Conservation (phyloP, 1,140 invertebrate genomes). For the roundworm (Caenorhabditis elegans) region DNA sequence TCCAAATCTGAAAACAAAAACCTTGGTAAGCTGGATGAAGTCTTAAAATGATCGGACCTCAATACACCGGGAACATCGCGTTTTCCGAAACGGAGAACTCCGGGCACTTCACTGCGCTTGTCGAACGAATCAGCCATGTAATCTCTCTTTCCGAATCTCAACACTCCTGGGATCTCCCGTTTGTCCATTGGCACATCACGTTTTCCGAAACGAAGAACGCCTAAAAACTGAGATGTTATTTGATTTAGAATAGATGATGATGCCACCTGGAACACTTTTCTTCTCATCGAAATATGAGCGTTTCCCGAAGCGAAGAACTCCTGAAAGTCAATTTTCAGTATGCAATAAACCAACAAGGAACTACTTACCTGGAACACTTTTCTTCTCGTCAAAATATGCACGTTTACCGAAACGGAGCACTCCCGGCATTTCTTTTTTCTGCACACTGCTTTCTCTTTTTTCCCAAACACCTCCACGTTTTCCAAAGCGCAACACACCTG, state of each 20-base stretch:
- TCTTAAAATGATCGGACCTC: slow-evolving; percentile 43
- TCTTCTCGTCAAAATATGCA: slow-evolving; percentile 45
- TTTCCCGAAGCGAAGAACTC: slow-evolving; percentile 48
- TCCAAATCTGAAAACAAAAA: slow-evolving; percentile 46
- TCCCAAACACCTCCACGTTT: slow-evolving; percentile 29
- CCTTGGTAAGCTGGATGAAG: slow-evolving; percentile 45
- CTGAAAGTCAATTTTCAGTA: slow-evolving; percentile 1
- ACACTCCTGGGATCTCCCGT: slow-evolving; percentile 43
- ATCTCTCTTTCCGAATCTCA: slow-evolving; percentile 46
- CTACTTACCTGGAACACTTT: slow-evolving; percentile 43
- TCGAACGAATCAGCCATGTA: slow-evolving; percentile 34
- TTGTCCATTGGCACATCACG: slow-evolving; percentile 45
- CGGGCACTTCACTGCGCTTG: slow-evolving; percentile 49
- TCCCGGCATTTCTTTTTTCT: slow-evolving; percentile 55
- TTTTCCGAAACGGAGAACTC: slow-evolving; percentile 51
- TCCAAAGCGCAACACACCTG: slow-evolving; percentile 41
- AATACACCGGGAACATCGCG: slow-evolving; percentile 51
- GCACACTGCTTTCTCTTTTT: slow-evolving; percentile 11
- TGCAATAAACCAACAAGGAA: neutral
- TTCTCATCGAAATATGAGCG: slow-evolving; percentile 3
- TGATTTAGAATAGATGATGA: neutral
- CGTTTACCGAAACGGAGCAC: slow-evolving; percentile 52
- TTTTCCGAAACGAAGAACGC: slow-evolving; percentile 52
- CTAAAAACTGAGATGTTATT: neutral
- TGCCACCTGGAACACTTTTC: slow-evolving; percentile 1